These are phyloP conservation scores for Arrhopalites spinosus DNA, from an alignment of 2,888 invertebrate genomes.

Conservation along the genomic window DNA sequence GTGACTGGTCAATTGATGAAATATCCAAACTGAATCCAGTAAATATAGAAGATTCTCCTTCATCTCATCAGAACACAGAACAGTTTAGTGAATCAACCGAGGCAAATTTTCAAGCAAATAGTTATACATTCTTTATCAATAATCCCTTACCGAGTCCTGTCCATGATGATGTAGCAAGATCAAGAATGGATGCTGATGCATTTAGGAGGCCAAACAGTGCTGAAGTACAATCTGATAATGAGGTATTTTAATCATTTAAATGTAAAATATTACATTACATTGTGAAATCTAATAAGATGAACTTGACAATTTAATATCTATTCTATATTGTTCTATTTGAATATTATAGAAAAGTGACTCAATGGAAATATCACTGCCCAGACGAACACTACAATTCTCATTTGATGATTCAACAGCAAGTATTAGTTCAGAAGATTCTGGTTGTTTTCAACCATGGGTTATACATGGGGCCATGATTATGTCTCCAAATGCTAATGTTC, in stretches of 20 bases:
- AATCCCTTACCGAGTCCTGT: constrained; percentile 1
- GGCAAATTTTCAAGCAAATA: not conserved
- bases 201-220: no score
- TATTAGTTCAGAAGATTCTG: constrained; percentile 1
- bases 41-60: constrained; percentile 39
- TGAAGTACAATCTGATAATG: no score
- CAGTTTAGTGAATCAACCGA: constrained; percentile 2
- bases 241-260: no score
- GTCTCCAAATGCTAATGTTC: not conserved
- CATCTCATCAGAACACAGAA: constrained; percentile 33
- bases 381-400: constrained; percentile 12
- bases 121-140: not conserved
- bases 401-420: not conserved
- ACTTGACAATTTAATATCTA: no score
- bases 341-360: no score
- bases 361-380: not conserved
- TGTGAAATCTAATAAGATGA: no score
- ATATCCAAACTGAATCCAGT: constrained; percentile 31
- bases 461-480: constrained; percentile 13
- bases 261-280: no score
- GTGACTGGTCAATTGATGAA: constrained; percentile 34
- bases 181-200: no score
- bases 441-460: not conserved
- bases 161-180: not conserved
- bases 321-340: no score